phyloP scores from a whole-genome alignment of 2,888 invertebrate genomes.

The Ametastegia equiseti region DNA sequence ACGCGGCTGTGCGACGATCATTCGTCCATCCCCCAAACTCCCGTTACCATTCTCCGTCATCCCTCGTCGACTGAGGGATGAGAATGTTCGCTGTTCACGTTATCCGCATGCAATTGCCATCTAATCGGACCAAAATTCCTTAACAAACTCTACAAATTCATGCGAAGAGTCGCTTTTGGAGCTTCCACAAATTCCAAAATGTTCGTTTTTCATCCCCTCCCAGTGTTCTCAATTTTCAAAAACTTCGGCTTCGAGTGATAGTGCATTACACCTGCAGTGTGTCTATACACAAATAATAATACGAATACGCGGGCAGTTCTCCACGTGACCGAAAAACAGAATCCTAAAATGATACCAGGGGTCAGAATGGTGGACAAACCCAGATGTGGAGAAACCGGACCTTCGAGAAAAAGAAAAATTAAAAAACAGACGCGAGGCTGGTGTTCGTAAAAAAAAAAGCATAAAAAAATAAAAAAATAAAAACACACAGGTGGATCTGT shows the following conservation, averaged over 20 bases:
- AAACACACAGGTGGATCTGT: constrained; percentile 69
- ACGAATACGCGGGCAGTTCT: neutral
- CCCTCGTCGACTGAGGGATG: neutral
- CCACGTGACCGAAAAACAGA: neutral
- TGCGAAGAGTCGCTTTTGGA: neutral
- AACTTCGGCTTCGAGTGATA: neutral
- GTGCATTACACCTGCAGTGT: neutral
- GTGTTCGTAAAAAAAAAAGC: neutral
- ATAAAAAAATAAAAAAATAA: neutral
- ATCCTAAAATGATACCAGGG: neutral
- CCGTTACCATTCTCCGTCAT: neutral
- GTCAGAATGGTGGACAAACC: neutral
- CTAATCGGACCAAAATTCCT: neutral
- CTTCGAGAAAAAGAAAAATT: neutral
- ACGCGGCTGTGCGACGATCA: neutral
- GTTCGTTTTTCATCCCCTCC: neutral
- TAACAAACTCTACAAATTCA: neutral
- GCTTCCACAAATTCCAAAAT: neutral
- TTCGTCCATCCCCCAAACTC: neutral
- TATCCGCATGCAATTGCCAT: neutral
- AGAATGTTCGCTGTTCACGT: neutral
- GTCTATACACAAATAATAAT: neutral
- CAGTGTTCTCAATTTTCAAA: neutral
- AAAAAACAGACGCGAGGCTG: too few relatives aligned
- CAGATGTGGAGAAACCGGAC: neutral